phyloP scores from a whole-genome alignment of 2,113 vertebrate species.

The Tragelaphus strepsiceros region DNA sequence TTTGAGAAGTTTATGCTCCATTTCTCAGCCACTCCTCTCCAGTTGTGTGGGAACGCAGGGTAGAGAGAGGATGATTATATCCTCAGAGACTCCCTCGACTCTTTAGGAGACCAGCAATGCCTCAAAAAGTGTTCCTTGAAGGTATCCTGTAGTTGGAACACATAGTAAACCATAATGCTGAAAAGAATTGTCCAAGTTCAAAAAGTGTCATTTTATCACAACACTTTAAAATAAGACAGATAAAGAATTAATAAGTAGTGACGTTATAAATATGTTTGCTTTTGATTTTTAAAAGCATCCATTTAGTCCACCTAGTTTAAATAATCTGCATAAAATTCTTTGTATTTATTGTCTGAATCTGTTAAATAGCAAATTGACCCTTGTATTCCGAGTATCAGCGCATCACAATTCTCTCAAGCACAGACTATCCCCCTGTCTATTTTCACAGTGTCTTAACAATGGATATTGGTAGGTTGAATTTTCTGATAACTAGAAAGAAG shows the following conservation, averaged over 20 bases:
- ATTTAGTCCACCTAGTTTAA: not conserved
- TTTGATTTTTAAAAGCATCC: not conserved
- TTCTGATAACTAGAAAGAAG: conserved; percentile 65
- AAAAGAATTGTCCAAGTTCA: not conserved
- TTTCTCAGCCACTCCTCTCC: not conserved
- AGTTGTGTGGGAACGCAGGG: rapidly evolving
- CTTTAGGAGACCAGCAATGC: not conserved
- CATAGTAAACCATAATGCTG: not conserved
- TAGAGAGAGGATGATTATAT: not conserved
- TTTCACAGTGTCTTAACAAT: not conserved
- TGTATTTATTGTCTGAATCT: not conserved
- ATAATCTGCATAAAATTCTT: not conserved
- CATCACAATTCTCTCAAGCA: not conserved
- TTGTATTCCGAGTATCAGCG: not conserved
- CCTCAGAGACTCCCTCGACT: rapidly evolving
- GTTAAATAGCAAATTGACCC: not conserved
- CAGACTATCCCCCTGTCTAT: not conserved
- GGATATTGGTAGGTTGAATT: not conserved
- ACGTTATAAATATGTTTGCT: not conserved
- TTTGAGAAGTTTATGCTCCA: not conserved
- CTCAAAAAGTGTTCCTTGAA: not conserved
- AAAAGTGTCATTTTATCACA: not conserved
- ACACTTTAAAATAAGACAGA: not conserved
- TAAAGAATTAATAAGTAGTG: not conserved
- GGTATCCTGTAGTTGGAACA: not conserved